A percentile compares a stretch with the other conserved stretches of the same genome.
Evolutionary conservation across 2,888 invertebrate species (phyloP).

Genomic region (Conomelus anceps): DNA sequence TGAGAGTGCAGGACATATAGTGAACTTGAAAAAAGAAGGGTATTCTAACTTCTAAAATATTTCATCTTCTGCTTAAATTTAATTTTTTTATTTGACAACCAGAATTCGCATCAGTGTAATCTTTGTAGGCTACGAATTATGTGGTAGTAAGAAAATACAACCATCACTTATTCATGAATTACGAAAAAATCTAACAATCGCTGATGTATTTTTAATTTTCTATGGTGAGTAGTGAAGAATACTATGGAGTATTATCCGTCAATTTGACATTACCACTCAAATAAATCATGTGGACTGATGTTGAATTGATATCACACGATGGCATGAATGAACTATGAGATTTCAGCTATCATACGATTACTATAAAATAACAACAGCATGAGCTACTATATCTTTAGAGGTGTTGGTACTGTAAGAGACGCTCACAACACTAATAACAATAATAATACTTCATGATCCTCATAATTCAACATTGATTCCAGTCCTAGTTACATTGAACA

Average conservation of each 20-base stretch:
- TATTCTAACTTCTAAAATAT: too few relatives aligned
- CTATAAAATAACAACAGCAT: neutral
- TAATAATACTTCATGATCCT: neutral
- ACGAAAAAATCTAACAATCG: neutral
- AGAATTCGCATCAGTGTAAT: too few relatives aligned
- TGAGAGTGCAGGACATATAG: too few relatives aligned
- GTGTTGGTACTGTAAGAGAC: neutral
- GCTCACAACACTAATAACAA: neutral
- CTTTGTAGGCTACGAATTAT: too few relatives aligned
- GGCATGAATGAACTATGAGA: neutral
- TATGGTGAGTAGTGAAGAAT: too few relatives aligned
- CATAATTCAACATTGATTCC: too few relatives aligned
- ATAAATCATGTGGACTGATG: neutral
- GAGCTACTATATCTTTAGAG: neutral
- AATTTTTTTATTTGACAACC: too few relatives aligned
- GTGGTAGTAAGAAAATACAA: too few relatives aligned
- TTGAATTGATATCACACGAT: neutral
- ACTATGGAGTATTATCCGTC: neutral
- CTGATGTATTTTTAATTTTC: neutral
- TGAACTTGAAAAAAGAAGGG: too few relatives aligned
- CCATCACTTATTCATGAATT: neutral
- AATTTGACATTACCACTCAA: neutral
- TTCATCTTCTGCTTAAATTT: too few relatives aligned
- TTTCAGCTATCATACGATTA: neutral
- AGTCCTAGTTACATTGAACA: too few relatives aligned